A percentile compares a stretch with the other conserved stretches of the same genome.
These are phyloP conservation scores for Heliconius himera DNA, from an alignment of 1,140 invertebrate species.

Conservation along the genomic window DNA sequence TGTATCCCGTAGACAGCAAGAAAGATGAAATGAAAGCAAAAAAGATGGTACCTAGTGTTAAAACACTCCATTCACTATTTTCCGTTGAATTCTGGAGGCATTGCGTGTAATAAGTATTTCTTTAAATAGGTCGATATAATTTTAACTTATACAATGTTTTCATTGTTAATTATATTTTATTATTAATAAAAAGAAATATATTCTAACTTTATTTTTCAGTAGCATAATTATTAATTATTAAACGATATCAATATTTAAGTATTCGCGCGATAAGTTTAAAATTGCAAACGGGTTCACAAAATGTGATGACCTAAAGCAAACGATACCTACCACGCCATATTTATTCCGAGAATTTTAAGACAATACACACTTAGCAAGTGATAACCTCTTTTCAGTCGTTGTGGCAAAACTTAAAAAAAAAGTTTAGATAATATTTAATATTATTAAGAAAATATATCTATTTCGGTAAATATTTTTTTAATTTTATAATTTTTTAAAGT, in stretches of 20 bases:
- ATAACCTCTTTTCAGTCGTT: constrained; percentile 12
- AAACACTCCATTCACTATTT: too few relatives aligned
- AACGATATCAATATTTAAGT: constrained; percentile 24
- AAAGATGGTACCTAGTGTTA: too few relatives aligned
- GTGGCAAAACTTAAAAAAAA: neutral
- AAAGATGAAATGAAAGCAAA: too few relatives aligned
- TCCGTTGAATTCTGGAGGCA: too few relatives aligned
- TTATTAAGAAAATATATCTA: neutral
- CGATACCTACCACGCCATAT: constrained; percentile 10
- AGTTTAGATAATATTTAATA: too few relatives aligned
- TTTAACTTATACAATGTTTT: too few relatives aligned
- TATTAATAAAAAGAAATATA: too few relatives aligned
- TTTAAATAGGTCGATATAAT: too few relatives aligned
- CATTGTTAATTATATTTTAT: too few relatives aligned
- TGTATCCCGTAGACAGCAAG: too few relatives aligned
- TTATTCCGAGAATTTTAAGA: constrained; percentile 4
- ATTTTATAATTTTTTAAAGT: too few relatives aligned
- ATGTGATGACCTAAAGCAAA: constrained; percentile 22
- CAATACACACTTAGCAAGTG: constrained; percentile 7
- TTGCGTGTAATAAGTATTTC: too few relatives aligned
- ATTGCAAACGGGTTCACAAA: constrained; percentile 20
- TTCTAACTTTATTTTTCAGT: neutral
- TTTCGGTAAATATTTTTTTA: neutral
- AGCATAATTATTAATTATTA: neutral
- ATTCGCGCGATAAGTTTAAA: constrained; percentile 18